Conservation (phyloP, 2,888 invertebrate species). For the Tachystola acroxantha region DNA sequence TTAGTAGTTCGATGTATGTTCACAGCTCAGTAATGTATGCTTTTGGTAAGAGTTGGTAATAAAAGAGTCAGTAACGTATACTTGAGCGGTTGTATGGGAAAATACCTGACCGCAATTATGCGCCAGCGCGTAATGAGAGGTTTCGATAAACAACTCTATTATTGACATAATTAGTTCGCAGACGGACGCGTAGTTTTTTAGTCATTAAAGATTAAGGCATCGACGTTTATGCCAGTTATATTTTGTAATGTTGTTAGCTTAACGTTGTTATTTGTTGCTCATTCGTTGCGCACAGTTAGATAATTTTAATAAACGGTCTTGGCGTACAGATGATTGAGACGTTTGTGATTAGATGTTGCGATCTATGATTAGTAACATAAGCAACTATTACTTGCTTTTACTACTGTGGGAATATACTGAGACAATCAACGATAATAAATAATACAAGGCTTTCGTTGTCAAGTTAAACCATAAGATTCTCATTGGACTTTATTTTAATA, state of each 20-base stretch:
- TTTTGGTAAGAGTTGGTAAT: constrained; percentile 17
- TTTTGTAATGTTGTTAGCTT: constrained; percentile 34
- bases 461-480: too few relatives aligned
- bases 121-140: constrained; percentile 39
- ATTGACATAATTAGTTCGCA: constrained; percentile 57
- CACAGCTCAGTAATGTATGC: constrained; percentile 4
- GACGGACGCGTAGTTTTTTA: constrained; percentile 29
- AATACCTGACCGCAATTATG: constrained; percentile 49
- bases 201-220: constrained; percentile 34
- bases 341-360: constrained; percentile 1
- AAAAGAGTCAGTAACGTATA: constrained; percentile 24
- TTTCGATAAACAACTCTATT: constrained; percentile 53
- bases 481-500: too few relatives aligned
- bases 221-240: constrained; percentile 28
- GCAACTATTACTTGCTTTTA: background rate
- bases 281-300: constrained; percentile 17
- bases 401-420: constrained; percentile 6
- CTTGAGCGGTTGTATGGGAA: constrained; percentile 43
- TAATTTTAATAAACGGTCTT: constrained; percentile 4
- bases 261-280: constrained; percentile 28
- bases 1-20: too few relatives aligned
- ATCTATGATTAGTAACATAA: constrained; percentile 2
- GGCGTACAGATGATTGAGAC: too few relatives aligned
- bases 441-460: too few relatives aligned
- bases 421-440: too few relatives aligned